Conservation (phyloP, 1,140 invertebrate species). For the Meloidogyne floridensis region DNA sequence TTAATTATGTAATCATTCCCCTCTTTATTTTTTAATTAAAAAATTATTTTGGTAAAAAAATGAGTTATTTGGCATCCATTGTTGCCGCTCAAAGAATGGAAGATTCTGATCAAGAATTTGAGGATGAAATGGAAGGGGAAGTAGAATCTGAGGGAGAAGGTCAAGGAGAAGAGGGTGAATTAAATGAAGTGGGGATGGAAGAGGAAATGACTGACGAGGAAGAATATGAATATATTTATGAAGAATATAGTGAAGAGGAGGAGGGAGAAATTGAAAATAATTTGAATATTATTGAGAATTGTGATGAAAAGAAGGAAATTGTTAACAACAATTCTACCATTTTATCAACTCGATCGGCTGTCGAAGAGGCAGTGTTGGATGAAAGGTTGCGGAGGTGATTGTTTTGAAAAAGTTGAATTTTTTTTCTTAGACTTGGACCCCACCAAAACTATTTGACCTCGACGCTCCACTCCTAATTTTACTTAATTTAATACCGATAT, state of each 20-base stretch:
- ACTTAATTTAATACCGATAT: too few relatives aligned
- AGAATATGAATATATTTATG: slow-evolving; percentile 23
- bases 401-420: too few relatives aligned
- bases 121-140: neutral
- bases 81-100: neutral
- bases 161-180: neutral
- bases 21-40: neutral
- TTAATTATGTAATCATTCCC: neutral
- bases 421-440: too few relatives aligned
- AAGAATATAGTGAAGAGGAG: slow-evolving; percentile 19
- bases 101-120: neutral
- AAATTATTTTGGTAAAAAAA: neutral
- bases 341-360: neutral
- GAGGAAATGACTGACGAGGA: slow-evolving; percentile 17
- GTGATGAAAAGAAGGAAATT: slow-evolving; percentile 15
- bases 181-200: neutral
- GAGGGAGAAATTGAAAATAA: neutral
- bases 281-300: neutral
- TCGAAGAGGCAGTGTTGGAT: neutral
- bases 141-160: neutral
- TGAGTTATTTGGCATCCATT: neutral
- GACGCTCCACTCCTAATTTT: neutral
- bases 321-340: neutral
- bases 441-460: too few relatives aligned
- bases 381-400: neutral